Evolutionary conservation across 2,888 invertebrate species (phyloP), one percentile per base, ranked within the genome.

Genomic region (Caprella mutica): DNA sequence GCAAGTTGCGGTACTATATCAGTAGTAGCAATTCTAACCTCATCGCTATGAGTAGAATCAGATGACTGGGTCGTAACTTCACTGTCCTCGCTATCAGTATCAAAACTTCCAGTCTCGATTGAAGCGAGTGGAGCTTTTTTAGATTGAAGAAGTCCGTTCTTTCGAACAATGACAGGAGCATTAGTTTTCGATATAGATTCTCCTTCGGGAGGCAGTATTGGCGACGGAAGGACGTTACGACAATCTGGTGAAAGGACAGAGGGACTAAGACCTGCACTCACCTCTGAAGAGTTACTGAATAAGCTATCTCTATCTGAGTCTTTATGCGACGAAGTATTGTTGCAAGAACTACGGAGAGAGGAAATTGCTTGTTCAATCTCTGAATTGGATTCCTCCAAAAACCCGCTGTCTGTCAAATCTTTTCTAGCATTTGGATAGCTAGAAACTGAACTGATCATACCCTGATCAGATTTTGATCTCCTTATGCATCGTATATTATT

Each of bases 41-140:
- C 64, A 39, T 60, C 64, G 26, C 60, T 64, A 43, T 58, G 60
- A 35, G 64, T 60, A 9, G 60, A 64, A 40, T 60, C 64, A 2
- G 64, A 64, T 2, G 64, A 60, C 53, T 60, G 64, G 14, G 64
- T 64, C 12, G 56, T 55, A 2, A 60, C 44, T 39, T 64, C 64
- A 51, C 64, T 60, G 50, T 64, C 64, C 46, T 64, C 64, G 39
- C 64, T 64, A 50, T 64, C 64, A 14, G 64, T 59, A 30, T 64
- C 64, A 57, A 64, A 58, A 48, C 64, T 64, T 17, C 64, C 64
- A 44, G 55, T 60, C 23, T 64, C 64, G 50, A 64, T 60, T 12
- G 64, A 52, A 17, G 64, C 64, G 14, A 64, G 53, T 14, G 64
- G 64, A 3, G 64, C 64, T 40, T 58, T 40, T 33, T 61, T 58